Evolutionary conservation across 2,888 invertebrate species (phyloP).

Genomic region (Horisme vitalbata): DNA sequence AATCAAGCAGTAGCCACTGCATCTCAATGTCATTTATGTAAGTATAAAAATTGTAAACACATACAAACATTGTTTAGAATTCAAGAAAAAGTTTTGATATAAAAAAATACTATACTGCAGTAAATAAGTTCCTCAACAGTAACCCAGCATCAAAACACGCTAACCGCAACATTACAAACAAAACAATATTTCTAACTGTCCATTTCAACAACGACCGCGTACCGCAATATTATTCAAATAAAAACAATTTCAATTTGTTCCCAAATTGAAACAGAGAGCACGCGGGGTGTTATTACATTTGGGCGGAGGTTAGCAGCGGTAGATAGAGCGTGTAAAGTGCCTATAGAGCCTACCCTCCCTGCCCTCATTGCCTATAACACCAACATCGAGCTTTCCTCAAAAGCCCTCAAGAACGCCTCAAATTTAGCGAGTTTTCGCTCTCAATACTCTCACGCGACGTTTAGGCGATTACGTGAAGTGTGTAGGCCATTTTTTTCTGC

Average conservation of each 20-base stretch:
- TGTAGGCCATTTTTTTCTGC: slow-evolving; percentile 58
- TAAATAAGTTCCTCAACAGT: background rate
- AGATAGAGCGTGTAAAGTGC: slow-evolving; percentile 81
- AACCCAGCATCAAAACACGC: slow-evolving; percentile 9
- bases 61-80: no score
- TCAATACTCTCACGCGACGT: slow-evolving; percentile 76
- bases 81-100: no score
- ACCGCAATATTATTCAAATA: slow-evolving; percentile 80
- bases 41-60: no score
- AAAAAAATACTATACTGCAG: background rate
- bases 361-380: slow-evolving; percentile 79
- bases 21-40: no score
- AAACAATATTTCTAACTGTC: slow-evolving; percentile 51
- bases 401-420: slow-evolving; percentile 77
- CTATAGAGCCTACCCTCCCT: slow-evolving; percentile 76
- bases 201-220: slow-evolving; percentile 37
- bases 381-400: slow-evolving; percentile 74
- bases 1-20: no score
- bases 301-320: slow-evolving; percentile 80
- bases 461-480: slow-evolving; percentile 60
- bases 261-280: slow-evolving; percentile 83
- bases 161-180: slow-evolving; percentile 21
- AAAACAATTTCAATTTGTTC: slow-evolving; percentile 83
- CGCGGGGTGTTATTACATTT: slow-evolving; percentile 79
- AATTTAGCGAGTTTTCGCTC: slow-evolving; percentile 80